Conservation (phyloP, 2,113 vertebrate genomes). For the Pedionomus torquatus region DNA sequence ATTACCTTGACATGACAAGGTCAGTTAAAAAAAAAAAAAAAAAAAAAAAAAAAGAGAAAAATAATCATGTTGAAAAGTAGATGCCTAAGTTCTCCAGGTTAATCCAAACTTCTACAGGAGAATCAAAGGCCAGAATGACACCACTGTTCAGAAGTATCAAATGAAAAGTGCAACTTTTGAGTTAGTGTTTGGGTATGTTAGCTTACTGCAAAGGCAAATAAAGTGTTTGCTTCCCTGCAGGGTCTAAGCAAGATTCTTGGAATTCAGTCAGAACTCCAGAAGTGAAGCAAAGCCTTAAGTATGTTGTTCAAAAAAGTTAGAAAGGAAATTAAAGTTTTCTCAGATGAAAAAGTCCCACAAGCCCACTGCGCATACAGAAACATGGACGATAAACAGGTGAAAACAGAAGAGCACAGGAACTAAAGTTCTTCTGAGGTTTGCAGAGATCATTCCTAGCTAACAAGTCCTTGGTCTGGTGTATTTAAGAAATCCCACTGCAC, state of each 20-base stretch:
- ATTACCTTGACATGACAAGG: neutral
- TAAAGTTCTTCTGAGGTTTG: neutral
- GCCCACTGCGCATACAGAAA: neutral
- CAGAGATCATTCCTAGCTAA: neutral
- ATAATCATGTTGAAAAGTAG: neutral
- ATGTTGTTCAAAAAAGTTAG: neutral
- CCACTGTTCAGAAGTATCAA: neutral
- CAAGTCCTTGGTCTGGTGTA: neutral
- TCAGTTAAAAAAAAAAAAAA: neutral
- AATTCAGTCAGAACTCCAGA: neutral
- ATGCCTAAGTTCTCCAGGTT: neutral
- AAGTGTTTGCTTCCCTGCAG: neutral
- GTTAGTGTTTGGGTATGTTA: neutral
- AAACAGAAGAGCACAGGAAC: neutral
- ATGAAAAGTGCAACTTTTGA: neutral
- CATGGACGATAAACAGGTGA: accelerated
- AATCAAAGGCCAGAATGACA: neutral
- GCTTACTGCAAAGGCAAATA: neutral
- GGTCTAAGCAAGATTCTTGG: neutral
- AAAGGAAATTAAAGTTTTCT: neutral
- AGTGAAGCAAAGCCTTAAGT: neutral
- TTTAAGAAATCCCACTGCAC: neutral
- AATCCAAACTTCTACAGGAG: neutral
- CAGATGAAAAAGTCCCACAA: neutral
- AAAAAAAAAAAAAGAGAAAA: neutral